Evolutionary conservation across 1,140 invertebrate genomes (phyloP), one percentile per base, ranked within the genome.

Genomic region (Drosophila leontia): DNA sequence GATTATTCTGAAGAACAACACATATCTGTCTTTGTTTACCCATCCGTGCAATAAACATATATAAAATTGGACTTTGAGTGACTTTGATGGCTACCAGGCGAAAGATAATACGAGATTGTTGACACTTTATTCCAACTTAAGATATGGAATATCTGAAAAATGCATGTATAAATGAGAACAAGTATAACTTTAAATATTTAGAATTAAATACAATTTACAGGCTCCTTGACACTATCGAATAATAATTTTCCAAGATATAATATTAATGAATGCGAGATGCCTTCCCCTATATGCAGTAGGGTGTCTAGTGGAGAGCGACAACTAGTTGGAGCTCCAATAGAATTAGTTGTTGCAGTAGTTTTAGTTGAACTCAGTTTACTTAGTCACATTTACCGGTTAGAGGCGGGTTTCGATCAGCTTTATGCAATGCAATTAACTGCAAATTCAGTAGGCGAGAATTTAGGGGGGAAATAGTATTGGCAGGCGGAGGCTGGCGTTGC

Each of bases 341-440:
- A 71, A 62, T 74, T 63, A 48, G 56, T 72, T 65, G 70, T 50
- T 55, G 60, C 45, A 48, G 26, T 37, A 26, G 65, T 39, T 70
- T 19, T 39, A 26, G 50, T 68, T 51, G 61, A 50, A 55, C 75
- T 81, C 59, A 75, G 62, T 26, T 59, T 75, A 79, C 58, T 57
- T 57, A 75, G 44, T 64, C 60, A 42, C 48, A 34, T 63, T 82
- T 75, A 75, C 64, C 51, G 65, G 82, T 69, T 77, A 71, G 45
- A 79, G 70, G 80, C 76, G 35, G 62, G 61, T 77, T 80, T 75
- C 39, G 75, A 15, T 29, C 42, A 63, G 45, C 62, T 77, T 48
- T 61, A 51, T 72, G 78, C 78, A 85, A 60, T 85, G 67, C 68
- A 83, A 77, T 87, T 80, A 78, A 59, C 32, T 68, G 48, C 34